Conservation (phyloP, 2,113 vertebrate species). For the Corvus cornix region DNA sequence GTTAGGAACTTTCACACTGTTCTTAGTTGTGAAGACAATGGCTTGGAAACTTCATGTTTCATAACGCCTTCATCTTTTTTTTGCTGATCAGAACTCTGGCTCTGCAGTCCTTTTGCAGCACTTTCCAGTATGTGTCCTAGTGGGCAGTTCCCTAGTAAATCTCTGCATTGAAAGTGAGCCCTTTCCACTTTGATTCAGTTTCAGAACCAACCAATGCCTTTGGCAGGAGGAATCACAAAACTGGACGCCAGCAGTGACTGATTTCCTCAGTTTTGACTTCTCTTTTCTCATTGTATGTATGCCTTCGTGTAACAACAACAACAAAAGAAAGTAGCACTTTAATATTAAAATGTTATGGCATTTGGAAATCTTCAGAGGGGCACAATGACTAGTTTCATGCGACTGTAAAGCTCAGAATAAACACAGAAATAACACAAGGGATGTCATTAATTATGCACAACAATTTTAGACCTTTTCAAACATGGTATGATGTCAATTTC, state of each 20-base stretch:
- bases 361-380: neutral
- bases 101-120: neutral
- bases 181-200: neutral
- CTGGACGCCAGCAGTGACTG: no score
- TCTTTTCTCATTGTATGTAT: neutral
- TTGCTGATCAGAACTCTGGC: neutral
- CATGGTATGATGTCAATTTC: neutral
- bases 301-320: neutral
- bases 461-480: neutral
- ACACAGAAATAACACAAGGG: neutral
- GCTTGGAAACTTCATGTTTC: neutral
- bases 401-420: neutral
- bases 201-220: neutral
- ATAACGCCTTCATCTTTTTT: neutral
- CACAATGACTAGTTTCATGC: neutral
- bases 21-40: neutral
- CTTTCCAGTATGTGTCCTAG: neutral
- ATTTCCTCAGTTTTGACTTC: neutral
- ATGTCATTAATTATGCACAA: neutral
- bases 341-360: neutral
- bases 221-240: neutral
- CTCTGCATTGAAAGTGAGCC: neutral
- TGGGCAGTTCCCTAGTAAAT: neutral
- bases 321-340: neutral
- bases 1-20: neutral